Evolutionary conservation across 2,797 vertebrate genomes (phyloP), one percentile per base, ranked within the genome.

Genomic region (Catostomus latipinnis): DNA sequence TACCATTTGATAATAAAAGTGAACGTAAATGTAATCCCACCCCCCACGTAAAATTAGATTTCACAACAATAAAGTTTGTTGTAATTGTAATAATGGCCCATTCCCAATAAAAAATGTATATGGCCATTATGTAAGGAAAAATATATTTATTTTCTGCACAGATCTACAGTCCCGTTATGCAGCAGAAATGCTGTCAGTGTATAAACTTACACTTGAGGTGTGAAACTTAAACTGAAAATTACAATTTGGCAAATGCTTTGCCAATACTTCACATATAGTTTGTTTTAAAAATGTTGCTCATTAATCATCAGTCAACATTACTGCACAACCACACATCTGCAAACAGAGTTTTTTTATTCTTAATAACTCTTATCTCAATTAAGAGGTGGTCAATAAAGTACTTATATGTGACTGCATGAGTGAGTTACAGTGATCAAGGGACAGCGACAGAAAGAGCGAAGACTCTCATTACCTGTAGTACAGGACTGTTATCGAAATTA

Each of bases 401-500:
- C n/a, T 66, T 34, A 34, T 34, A 34, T 3, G 34, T 12, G 7
- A 76, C 56, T 50, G 49, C 43, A 43, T n/a, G 13, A 57, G 13
- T 12, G 60, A 76, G 53, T 13, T 43, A 57, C 12, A 48, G 52
- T 8, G n/a, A 22, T 13, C 22, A 7, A 63, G 48, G 8, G 43
- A 61, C 16, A 58, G 54, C 6, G 22, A 70, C 5, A 11, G 13
- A 22, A 6, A 45, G 34, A 34, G 34, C 16, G 48, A 62, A 63
- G 0, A 34, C 1, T 34, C 6, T 4, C 18, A 18, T 58, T 90
- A 98, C 98, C 96, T 99, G 98, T 0, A 99, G 93, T 16, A 97
- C 95, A 0, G 96, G 96, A 90, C 97, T 98, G 88, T 95, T 91
- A 90, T 99, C 97, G 0, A 98, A 99, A 93, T 98, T 98, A 90